Evolutionary conservation across 2,113 vertebrate genomes (phyloP), one percentile per base, ranked within the genome.

Genomic region (Dissostichus mawsoni): DNA sequence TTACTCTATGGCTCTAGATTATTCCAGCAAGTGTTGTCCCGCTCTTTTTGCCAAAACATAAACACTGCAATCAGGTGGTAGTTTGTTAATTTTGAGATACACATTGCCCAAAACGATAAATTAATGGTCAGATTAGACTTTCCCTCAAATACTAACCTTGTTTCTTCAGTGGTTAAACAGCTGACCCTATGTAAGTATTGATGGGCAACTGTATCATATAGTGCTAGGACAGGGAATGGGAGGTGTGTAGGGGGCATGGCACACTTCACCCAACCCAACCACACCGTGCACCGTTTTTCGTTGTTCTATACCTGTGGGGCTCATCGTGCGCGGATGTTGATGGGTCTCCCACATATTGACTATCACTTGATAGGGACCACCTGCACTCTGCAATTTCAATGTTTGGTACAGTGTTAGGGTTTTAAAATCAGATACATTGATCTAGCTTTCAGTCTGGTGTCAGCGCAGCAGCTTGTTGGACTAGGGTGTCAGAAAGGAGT

Each of bases 341-440:
- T 99, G 98, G 95, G 97, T 99, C 97, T 99, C 98, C 98, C 98
- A 99, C 96, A 94, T 96, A 97, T 95, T 97, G 97, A 99, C 95
- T 97, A 99, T 96, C 95, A 98, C 98, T 96, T 98, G 97, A 91
- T 96, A 96, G 94, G 97, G 97, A 93, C 95, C 98, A 95, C 93
- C 95, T 94, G 96, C 96, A 93, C 92, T 98, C 98, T 99, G 98
- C 94, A 99, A 99, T 96, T 97, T 94, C 97, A 99, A 98, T 95
- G 95, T 97, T 97, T 95, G 94, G 96, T 65, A 96, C 81, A 92
- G 71, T 81, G 89, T 95, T 95, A 95, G 90, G 86, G 67, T 85
- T 89, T 79, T 87, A 79, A 87, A 16, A 84, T 85, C 65, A 92
- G 58, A 88, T 51, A 87, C 74, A 90, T 56, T 71, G 45, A 53